phyloP scores from a whole-genome alignment of 2,797 vertebrate species.

The Smutsia gigantea region DNA sequence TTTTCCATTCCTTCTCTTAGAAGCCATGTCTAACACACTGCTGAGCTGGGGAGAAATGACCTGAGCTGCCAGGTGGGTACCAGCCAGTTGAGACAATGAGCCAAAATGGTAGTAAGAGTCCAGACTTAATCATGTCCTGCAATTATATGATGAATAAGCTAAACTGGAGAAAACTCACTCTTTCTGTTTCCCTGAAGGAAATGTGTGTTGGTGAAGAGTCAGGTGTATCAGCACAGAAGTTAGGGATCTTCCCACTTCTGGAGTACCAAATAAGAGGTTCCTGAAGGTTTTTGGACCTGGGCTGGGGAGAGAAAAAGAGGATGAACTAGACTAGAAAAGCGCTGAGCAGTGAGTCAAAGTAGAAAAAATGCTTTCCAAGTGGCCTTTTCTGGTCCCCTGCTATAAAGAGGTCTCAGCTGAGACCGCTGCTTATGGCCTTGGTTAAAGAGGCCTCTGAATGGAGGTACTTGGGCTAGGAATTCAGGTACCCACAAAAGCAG shows the following conservation, averaged over 20 bases:
- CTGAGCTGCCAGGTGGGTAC: background rate
- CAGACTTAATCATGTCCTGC: background rate
- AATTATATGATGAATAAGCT: background rate
- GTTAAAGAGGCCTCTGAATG: background rate
- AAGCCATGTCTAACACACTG: background rate
- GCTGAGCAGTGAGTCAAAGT: background rate
- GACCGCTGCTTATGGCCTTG: background rate
- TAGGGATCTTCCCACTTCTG: background rate
- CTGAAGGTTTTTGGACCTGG: background rate
- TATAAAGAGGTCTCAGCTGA: background rate
- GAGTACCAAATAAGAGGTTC: background rate
- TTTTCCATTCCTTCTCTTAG: background rate
- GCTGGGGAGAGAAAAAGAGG: background rate
- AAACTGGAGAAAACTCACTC: background rate
- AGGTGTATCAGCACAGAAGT: background rate
- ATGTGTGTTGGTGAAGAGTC: too few species aligned
- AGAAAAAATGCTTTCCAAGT: background rate
- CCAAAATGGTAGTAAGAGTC: background rate
- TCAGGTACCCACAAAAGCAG: background rate
- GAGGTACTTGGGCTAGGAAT: background rate
- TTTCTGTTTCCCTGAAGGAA: background rate
- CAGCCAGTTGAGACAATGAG: background rate
- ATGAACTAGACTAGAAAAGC: too few species aligned
- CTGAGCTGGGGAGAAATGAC: background rate
- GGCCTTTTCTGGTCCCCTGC: background rate